A percentile compares a stretch with the other conserved stretches of the same genome.
Evolutionary conservation across 2,113 vertebrate species (phyloP).

Genomic region (Hystrix brachyura): DNA sequence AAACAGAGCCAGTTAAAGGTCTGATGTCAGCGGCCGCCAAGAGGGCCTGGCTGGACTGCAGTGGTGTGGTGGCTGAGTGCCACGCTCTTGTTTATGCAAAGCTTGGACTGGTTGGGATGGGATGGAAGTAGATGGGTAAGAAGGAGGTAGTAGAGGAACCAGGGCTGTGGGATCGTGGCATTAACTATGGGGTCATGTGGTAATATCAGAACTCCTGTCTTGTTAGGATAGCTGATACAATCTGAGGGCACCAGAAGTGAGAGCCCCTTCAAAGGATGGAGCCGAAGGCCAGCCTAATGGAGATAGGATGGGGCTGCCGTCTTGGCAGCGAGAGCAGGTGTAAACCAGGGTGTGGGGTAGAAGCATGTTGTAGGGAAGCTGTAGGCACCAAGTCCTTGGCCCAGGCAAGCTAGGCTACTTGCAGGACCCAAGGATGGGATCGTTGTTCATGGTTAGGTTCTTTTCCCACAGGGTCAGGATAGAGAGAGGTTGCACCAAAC

Average conservation of each 20-base stretch:
- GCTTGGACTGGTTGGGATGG: neutral
- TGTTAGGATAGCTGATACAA: neutral
- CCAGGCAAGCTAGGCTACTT: neutral
- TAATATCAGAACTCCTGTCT: neutral
- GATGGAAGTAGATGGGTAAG: neutral
- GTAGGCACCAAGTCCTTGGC: neutral
- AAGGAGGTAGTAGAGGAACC: neutral
- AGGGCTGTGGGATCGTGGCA: neutral
- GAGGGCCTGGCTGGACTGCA: neutral
- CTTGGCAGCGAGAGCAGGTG: neutral
- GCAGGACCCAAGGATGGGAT: neutral
- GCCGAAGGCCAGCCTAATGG: neutral
- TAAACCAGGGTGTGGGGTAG: neutral
- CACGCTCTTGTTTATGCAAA: neutral
- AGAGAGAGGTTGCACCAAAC: neutral
- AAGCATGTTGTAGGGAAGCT: neutral
- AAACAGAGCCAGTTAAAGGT: neutral
- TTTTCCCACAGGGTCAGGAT: neutral
- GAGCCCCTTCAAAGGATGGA: neutral
- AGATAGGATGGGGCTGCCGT: neutral
- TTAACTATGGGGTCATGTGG: neutral
- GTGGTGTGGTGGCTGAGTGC: accelerated
- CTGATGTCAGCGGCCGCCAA: neutral
- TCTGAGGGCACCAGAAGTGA: neutral
- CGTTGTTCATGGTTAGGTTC: neutral